Percentiles rank a stretch among this genome's conserved stretches.
phyloP scores from a whole-genome alignment of 2,797 vertebrate genomes.

The Eutrigla gurnardus region DNA sequence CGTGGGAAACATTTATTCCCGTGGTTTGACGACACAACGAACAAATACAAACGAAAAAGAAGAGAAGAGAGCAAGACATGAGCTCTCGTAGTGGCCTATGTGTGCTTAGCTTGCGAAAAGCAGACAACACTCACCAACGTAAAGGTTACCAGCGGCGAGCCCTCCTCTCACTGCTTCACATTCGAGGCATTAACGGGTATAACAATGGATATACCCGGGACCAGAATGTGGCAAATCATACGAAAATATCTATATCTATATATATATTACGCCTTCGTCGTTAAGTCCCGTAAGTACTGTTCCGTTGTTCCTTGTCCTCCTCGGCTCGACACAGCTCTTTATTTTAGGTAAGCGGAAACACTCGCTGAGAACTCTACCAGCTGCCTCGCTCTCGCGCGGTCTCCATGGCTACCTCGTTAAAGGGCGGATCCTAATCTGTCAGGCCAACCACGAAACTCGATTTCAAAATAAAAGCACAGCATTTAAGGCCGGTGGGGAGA shows the following conservation, averaged over 20 bases:
- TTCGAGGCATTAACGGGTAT: slow-evolving; percentile 71
- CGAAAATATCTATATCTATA: slow-evolving; percentile 1
- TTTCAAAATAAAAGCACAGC: slow-evolving; percentile 69
- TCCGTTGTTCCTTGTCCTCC: slow-evolving; percentile 42
- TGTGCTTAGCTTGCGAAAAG: slow-evolving; percentile 71
- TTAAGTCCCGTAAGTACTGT: slow-evolving; percentile 17
- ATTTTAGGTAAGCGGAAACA: slow-evolving; percentile 76
- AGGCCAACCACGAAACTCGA: slow-evolving; percentile 6
- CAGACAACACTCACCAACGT: slow-evolving; percentile 76
- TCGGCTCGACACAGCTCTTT: slow-evolving; percentile 63
- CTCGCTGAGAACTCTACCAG: slow-evolving; percentile 73
- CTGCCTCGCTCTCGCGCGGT: slow-evolving; percentile 82
- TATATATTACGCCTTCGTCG: slow-evolving; percentile 27
- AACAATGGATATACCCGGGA: slow-evolving; percentile 25
- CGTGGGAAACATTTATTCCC: not conserved
- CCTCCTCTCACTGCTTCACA: slow-evolving; percentile 76
- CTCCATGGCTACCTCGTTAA: slow-evolving; percentile 80
- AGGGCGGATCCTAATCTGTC: slow-evolving; percentile 65
- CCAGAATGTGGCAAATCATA: slow-evolving; percentile 1
- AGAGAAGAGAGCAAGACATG: not conserved
- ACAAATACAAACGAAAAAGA: not conserved
- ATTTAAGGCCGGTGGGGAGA: not conserved
- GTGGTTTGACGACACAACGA: not conserved
- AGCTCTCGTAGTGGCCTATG: slow-evolving; percentile 62
- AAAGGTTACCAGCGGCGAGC: slow-evolving; percentile 76